These are phyloP conservation scores for Lichenostomus cassidix DNA, from an alignment of 2,113 vertebrate genomes.

Conservation along the genomic window DNA sequence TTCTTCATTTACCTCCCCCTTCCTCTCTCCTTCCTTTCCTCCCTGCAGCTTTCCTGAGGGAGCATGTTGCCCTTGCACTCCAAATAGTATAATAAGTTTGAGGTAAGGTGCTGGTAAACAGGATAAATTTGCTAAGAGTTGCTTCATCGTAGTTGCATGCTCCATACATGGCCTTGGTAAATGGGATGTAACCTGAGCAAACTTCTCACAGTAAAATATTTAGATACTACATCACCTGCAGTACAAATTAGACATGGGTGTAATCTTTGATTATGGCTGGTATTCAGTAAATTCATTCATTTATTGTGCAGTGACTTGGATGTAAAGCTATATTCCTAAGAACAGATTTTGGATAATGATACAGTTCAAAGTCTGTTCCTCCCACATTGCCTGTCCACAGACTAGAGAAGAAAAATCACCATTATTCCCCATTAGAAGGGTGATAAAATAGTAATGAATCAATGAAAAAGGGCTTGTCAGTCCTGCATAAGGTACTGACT, in stretches of 20 bases:
- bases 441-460: neutral
- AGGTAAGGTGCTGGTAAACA: neutral
- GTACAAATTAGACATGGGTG: neutral
- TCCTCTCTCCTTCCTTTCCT: neutral
- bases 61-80: neutral
- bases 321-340: neutral
- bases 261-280: neutral
- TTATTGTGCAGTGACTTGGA: too few relatives aligned
- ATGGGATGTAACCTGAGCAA: rapidly evolving
- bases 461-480: neutral
- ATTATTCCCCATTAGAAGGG: neutral
- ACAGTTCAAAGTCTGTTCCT: neutral
- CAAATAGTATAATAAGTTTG: neutral
- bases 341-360: neutral
- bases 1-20: neutral
- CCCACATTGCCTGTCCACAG: neutral
- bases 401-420: neutral
- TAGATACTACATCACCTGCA: neutral
- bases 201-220: neutral
- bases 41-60: neutral
- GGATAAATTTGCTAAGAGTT: neutral
- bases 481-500: neutral
- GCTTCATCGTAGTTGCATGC: neutral
- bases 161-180: neutral
- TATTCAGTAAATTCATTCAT: neutral